Percentiles rank a stretch among this genome's conserved stretches.
Evolutionary conservation across 2,113 vertebrate genomes (phyloP).

Genomic region (Phylloscopus trochiloides): DNA sequence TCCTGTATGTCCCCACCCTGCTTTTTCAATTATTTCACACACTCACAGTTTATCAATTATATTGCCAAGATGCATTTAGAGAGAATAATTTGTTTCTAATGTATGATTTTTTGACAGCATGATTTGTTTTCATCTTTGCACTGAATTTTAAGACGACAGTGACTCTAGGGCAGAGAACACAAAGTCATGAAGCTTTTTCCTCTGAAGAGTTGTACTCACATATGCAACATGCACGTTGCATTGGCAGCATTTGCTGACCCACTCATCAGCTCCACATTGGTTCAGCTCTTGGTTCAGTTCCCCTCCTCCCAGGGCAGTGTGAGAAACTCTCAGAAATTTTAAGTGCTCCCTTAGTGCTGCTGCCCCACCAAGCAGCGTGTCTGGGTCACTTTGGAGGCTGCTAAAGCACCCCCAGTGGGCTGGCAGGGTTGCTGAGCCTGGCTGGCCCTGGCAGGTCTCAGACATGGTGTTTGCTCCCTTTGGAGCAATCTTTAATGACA

Average conservation of each 20-base stretch:
- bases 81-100: constrained; percentile 48
- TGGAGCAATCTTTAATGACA: accelerated
- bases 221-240: accelerated
- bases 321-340: neutral
- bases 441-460: neutral
- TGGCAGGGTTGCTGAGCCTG: neutral
- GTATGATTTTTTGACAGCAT: constrained; percentile 42
- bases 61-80: constrained; percentile 35
- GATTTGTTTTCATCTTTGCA: constrained; percentile 57
- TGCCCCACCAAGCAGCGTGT: neutral
- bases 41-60: constrained; percentile 49
- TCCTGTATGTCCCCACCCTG: neutral
- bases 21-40: constrained; percentile 46
- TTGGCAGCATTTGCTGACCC: neutral
- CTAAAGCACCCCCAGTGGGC: neutral
- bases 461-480: neutral
- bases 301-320: neutral
- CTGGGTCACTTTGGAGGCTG: neutral
- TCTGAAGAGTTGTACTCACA: neutral
- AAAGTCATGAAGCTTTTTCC: neutral
- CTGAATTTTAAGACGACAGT: neutral
- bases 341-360: neutral
- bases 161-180: neutral
- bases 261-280: neutral
- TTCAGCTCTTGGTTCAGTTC: neutral